Evolutionary conservation across 2,888 invertebrate genomes (phyloP), one percentile per base, ranked within the genome.

Genomic region (Coelogynopora nodosa): DNA sequence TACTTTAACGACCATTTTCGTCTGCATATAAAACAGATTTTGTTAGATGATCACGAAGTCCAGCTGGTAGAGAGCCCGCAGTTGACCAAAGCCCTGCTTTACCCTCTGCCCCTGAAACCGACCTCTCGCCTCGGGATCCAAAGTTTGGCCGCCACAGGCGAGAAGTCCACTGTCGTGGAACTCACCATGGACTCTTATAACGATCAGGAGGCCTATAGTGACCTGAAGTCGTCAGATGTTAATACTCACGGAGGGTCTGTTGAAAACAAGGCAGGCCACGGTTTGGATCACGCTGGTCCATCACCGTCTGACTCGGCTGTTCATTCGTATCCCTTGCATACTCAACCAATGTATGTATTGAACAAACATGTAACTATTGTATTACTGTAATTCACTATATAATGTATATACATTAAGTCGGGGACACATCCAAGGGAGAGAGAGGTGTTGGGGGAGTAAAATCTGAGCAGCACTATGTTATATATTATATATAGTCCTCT

Each of bases 31-130:
- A 10, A 10, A 26, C 27, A 74, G 74, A 74, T 74, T 74, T 23
- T 74, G 23, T 26, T 74, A 26, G 74, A 74, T 26, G 74, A 26
- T 5, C 23, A 74, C 2, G 74, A 74, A 74, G 74, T 74, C 2
- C 74, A 74, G 74, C 27, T 74, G 27, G 74, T 74, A 5, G 74
- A 74, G 74, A 74, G 74, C 27, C 74, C 74, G 10, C 74, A 74
- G 5, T 26, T 74, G 18, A 74, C 74, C 74, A 74, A 74, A 23
- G 74, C 74, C 27, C 27, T 74, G 23, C 74, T 74, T 26, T 74
- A 74, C 27, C 74, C 74, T 5, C 74, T 74, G 2, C 74, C 74
- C 2, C 27, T 74, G 23, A 5, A 74, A 13, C 74, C 74, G 2
- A 13, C 74, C 74, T 74, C 74, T n/a, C 18, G 27, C 5, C 74